Percentiles rank a stretch among this genome's conserved stretches.
Conservation (phyloP, 92 coral and sea anemone genomes). For the Epizoanthus fatuus region DNA sequence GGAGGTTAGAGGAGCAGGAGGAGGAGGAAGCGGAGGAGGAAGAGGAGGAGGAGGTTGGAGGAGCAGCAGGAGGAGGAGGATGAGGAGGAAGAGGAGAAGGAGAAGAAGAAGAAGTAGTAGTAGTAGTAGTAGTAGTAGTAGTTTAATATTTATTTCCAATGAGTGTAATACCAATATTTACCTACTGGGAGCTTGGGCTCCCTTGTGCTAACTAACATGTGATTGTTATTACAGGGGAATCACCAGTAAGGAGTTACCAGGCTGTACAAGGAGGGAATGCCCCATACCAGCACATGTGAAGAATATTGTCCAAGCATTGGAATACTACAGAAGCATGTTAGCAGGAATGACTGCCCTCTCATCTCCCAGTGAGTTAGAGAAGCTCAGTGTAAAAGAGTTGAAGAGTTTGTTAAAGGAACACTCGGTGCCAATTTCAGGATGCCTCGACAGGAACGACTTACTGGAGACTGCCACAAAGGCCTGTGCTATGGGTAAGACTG, state of each 20-base stretch:
- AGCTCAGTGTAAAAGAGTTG: conserved; percentile 3
- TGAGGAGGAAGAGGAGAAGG: too few relatives aligned
- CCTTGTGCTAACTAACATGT: too few relatives aligned
- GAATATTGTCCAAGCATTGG: conserved; percentile 1
- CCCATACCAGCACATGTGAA: conserved; percentile 9
- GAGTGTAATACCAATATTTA: too few relatives aligned
- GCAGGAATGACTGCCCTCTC: neutral
- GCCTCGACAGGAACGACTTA: neutral
- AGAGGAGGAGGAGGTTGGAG: too few relatives aligned
- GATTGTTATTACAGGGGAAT: neutral
- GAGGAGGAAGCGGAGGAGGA: too few relatives aligned
- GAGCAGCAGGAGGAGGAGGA: too few relatives aligned
- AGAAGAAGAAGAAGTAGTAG: too few relatives aligned
- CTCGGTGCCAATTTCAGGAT: neutral
- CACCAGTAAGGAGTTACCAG: neutral
- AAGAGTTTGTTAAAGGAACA: neutral
- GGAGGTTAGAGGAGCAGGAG: too few relatives aligned
- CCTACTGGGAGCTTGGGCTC: too few relatives aligned
- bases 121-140: too few relatives aligned
- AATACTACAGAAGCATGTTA: neutral
- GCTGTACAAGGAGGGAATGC: conserved; percentile 1
- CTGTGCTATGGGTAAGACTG: neutral
- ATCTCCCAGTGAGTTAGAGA: neutral
- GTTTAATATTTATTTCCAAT: too few relatives aligned
- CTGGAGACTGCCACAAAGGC: neutral